Base-by-base conservation (phyloP, 2,888 invertebrate genomes). In the Beris chalybata region DNA sequence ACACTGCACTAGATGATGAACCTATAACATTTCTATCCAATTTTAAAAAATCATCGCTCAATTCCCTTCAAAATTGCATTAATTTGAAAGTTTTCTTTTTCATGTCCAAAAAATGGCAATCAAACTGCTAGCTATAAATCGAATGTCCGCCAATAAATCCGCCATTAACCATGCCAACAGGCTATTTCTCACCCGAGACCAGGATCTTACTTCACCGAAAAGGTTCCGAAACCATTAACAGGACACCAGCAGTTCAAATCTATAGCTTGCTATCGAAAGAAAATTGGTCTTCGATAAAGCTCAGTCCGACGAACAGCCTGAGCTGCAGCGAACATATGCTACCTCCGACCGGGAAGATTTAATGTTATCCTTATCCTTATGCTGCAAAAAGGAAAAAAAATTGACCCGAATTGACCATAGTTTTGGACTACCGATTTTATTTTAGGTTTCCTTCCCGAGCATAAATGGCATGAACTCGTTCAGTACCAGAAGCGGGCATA, bases 191-290 rank as follows among this genome's bases (percentile, higher is more conserved):
- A 57, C 57, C n/a, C 6, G 45, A 43, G 44, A 57, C 4, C 57
- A 45, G 44, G 45, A 45, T 57, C 57, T 44, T 44, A 43, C 45
- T 57, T 43, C 30, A 45, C 44, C 45, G 57, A 57, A 57, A 57
- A 57, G 57, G 57, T 57, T 57, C 57, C 57, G 57, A 45, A 43
- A 45, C 57, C 57, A 57, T 57, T 57, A 57, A 30, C 57, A 54
- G 5, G 54, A 54, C 31, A 54, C 12, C 32, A 54, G n/a, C n/a
- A 9, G n/a, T 38, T 15, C 55, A 7, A 55, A 13, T 44, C 22
- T 45, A 45, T 31, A 56, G 12, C 15, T 22, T 54, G 31, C 32
- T 57, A 57, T 57, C 45, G 57, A 22, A 45, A 57, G 57, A 57
- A 57, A 57, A 57, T 57, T 45, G 57, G 44, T 57, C 38, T 15